Percentiles rank a stretch among this genome's conserved stretches.
phyloP scores from a whole-genome alignment of 1,140 invertebrate species.

The Brachionus koreanus region DNA sequence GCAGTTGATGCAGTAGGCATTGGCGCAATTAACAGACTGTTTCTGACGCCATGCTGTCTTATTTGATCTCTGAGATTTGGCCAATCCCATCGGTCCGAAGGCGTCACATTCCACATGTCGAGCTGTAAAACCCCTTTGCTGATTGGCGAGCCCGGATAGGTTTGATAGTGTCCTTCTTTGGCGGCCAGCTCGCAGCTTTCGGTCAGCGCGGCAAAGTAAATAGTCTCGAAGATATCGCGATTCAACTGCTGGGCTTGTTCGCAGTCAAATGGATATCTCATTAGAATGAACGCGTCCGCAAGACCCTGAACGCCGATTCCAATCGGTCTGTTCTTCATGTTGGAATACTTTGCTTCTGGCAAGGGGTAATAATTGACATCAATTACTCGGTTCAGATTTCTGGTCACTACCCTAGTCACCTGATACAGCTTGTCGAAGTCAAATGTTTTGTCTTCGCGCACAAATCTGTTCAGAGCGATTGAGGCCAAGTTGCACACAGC shows the following conservation, averaged over 20 bases:
- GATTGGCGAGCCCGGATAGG: slow-evolving; percentile 82
- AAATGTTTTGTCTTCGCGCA: slow-evolving; percentile 68
- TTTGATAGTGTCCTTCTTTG: slow-evolving; percentile 78
- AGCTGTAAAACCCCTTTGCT: slow-evolving; percentile 89
- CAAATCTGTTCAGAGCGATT: slow-evolving; percentile 94
- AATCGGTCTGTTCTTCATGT: slow-evolving; percentile 87
- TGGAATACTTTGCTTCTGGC: slow-evolving; percentile 72
- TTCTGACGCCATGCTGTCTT: slow-evolving; percentile 81
- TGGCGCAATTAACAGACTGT: slow-evolving; percentile 87
- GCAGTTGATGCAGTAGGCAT: slow-evolving; percentile 99
- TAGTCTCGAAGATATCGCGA: slow-evolving; percentile 93
- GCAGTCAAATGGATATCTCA: slow-evolving; percentile 81
- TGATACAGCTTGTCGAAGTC: slow-evolving; percentile 84
- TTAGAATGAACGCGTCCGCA: slow-evolving; percentile 90
- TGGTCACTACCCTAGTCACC: slow-evolving; percentile 80
- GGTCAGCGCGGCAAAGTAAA: slow-evolving; percentile 94
- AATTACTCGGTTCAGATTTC: slow-evolving; percentile 94
- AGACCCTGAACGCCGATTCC: slow-evolving; percentile 92
- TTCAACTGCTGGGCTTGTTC: slow-evolving; percentile 80
- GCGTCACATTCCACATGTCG: slow-evolving; percentile 94
- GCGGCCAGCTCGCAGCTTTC: slow-evolving; percentile 91
- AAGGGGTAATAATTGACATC: slow-evolving; percentile 95
- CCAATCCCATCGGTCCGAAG: slow-evolving; percentile 87
- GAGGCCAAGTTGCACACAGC: slow-evolving; percentile 98
- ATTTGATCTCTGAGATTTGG: slow-evolving; percentile 76